A percentile compares a stretch with the other conserved stretches of the same genome.
Conservation (phyloP, 2,888 invertebrate species). For the Notodonta dromedarius region DNA sequence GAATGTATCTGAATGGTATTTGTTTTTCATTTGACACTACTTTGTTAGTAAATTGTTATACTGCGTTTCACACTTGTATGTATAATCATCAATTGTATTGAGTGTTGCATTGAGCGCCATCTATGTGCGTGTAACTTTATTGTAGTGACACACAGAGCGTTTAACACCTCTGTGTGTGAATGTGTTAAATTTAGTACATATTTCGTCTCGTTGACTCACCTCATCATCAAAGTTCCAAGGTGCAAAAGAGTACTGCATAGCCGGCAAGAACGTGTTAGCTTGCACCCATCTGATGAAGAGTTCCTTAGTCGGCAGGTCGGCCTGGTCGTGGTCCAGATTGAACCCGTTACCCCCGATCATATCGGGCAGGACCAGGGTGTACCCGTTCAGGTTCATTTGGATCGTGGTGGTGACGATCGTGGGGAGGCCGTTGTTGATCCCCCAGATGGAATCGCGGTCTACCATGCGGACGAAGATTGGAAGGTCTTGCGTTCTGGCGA, state of each 20-base stretch:
- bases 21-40: too few species aligned
- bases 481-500: conserved; percentile 86
- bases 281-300: conserved; percentile 92
- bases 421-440: conserved; percentile 87
- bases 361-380: conserved; percentile 90
- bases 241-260: conserved; percentile 90
- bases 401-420: conserved; percentile 89
- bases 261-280: conserved; percentile 90
- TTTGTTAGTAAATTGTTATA: too few species aligned
- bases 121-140: too few species aligned
- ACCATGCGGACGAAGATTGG: conserved; percentile 91
- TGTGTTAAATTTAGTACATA: too few species aligned
- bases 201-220: conserved; percentile 41
- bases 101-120: too few species aligned
- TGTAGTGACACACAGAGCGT: too few species aligned
- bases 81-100: too few species aligned
- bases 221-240: conserved; percentile 91
- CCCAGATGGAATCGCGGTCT: conserved; percentile 90
- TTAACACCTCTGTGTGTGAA: too few species aligned
- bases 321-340: conserved; percentile 71
- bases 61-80: too few species aligned
- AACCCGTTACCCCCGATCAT: conserved; percentile 90
- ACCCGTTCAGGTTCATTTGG: conserved; percentile 86
- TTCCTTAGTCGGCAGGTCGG: conserved; percentile 83
- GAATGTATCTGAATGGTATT: too few species aligned